Evolutionary conservation across 2,113 vertebrate genomes (phyloP).

Genomic region (rabbit (Oryctolagus cuniculus)): mOryCun1.1 NC_091449.1:32639001-32639500

Average conservation of each 20-base stretch:
- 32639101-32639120: not conserved
- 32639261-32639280: not conserved
- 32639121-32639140: not conserved
- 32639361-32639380: not conserved
- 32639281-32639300: not conserved
- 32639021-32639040: too few relatives aligned
- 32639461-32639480: not conserved
- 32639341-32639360: rapidly evolving
- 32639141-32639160: not conserved
- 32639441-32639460: not conserved
- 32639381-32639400: not conserved
- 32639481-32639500: not conserved
- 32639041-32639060: not conserved
- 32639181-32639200: not conserved
- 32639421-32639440: not conserved
- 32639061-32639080: not conserved
- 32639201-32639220: not conserved
- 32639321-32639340: not conserved
- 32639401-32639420: not conserved
- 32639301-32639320: not conserved
- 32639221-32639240: not conserved
- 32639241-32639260: not conserved
- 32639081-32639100: not conserved
- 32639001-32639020: too few relatives aligned
- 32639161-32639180: not conserved